A percentile compares a stretch with the other conserved stretches of the same genome.
Evolutionary conservation across 2,888 invertebrate genomes (phyloP).

Genomic region (Sminthurinus aureus): DNA sequence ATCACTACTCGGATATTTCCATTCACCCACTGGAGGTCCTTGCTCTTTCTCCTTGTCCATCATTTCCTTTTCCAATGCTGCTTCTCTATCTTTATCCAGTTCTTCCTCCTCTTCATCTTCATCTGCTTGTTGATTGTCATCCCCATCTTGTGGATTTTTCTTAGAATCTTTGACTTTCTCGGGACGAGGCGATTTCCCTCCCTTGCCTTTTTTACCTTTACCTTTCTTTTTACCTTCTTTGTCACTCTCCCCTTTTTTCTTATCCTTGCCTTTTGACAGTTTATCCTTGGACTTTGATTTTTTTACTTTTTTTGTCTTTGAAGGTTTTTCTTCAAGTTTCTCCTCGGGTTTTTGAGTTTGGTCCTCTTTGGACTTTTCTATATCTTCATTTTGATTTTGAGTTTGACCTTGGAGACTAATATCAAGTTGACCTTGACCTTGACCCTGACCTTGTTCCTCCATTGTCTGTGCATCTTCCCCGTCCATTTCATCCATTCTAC

Average conservation of each 20-base stretch:
- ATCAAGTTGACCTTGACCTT: neutral
- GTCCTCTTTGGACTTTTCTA: neutral
- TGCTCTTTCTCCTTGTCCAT: slow-evolving; percentile 11
- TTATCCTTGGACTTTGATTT: neutral
- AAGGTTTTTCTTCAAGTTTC: slow-evolving; percentile 17
- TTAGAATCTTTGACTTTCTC: too few relatives aligned
- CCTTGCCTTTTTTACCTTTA: neutral
- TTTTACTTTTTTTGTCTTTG: slow-evolving; percentile 20
- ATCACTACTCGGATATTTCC: slow-evolving; percentile 54
- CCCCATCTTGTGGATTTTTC: neutral
- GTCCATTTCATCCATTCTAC: neutral
- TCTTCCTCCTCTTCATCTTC: slow-evolving; percentile 37
- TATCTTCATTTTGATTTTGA: neutral
- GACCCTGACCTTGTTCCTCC: neutral
- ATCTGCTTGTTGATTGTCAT: neutral
- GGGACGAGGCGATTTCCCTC: too few relatives aligned
- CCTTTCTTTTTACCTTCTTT: neutral
- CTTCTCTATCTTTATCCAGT: neutral
- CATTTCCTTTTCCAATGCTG: slow-evolving; percentile 24
- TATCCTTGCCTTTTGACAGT: slow-evolving; percentile 17
- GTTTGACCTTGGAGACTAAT: neutral
- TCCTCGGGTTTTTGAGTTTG: neutral
- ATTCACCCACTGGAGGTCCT: slow-evolving; percentile 41
- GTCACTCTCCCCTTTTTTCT: slow-evolving; percentile 17
- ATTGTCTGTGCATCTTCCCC: neutral